Evolutionary conservation across 1,140 invertebrate genomes (phyloP).

Genomic region (Drosophila ficusphila): DNA sequence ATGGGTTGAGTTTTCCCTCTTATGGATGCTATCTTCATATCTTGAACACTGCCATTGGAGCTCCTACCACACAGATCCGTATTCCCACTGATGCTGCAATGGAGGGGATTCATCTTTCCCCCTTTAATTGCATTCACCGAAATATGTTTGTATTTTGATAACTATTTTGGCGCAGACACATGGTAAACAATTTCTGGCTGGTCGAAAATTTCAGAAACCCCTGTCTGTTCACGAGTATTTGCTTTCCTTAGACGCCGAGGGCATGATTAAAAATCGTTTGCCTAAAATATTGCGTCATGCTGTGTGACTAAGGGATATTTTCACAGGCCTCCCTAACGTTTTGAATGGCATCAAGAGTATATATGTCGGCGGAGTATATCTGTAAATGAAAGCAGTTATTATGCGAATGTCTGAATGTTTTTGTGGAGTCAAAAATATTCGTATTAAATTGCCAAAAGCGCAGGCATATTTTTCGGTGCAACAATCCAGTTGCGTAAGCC

Average conservation of each 20-base stretch:
- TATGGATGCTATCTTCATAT: conserved; percentile 7
- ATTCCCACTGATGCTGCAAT: background rate
- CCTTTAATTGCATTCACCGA: conserved; percentile 29
- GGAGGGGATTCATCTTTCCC: background rate
- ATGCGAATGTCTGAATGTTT: background rate
- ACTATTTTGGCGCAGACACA: conserved; percentile 38
- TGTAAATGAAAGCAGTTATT: background rate
- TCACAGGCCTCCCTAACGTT: conserved; percentile 16
- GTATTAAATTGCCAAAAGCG: conserved; percentile 22
- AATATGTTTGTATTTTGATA: conserved; percentile 49
- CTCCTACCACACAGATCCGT: too few relatives aligned
- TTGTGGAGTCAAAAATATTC: background rate
- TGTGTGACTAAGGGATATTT: conserved; percentile 33
- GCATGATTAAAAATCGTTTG: conserved; percentile 63
- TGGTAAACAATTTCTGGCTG: conserved; percentile 29
- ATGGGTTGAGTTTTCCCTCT: conserved; percentile 10
- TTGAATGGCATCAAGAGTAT: conserved; percentile 9
- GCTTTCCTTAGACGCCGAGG: conserved; percentile 54
- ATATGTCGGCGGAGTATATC: conserved; percentile 7
- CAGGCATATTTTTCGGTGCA: too few relatives aligned
- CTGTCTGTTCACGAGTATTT: background rate
- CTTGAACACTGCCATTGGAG: conserved; percentile 13
- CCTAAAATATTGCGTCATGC: conserved; percentile 47
- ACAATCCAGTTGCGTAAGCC: too few relatives aligned
- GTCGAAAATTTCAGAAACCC: conserved; percentile 25